phyloP scores from a whole-genome alignment of 2,797 vertebrate species.

The Caiman crocodilus region DNA sequence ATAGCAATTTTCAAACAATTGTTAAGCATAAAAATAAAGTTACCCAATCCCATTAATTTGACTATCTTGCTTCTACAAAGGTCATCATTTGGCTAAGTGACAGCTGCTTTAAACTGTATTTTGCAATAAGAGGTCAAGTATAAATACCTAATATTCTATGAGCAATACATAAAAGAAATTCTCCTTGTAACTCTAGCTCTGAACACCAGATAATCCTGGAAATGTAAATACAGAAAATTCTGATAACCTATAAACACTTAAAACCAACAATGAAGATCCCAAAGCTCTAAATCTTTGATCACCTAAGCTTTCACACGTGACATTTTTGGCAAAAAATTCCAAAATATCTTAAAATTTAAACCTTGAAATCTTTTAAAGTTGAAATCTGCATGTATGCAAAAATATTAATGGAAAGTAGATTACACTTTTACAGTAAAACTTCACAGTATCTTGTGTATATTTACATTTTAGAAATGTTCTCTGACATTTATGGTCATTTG shows the following conservation, averaged over 20 bases:
- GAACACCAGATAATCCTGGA: background rate
- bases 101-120: background rate
- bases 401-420: slow-evolving; percentile 1
- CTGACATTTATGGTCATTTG: slow-evolving; percentile 73
- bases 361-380: slow-evolving; percentile 14
- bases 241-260: background rate
- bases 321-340: background rate
- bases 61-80: slow-evolving; percentile 25
- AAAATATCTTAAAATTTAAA: background rate
- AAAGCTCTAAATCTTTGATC: slow-evolving; percentile 5
- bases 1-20: background rate
- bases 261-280: background rate
- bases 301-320: background rate
- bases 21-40: background rate
- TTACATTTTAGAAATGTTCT: slow-evolving; percentile 67
- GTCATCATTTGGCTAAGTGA: background rate
- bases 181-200: background rate
- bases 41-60: slow-evolving; percentile 11
- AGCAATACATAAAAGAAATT: background rate
- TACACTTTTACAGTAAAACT: slow-evolving; percentile 30
- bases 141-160: background rate
- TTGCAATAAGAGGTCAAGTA: background rate
- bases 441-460: slow-evolving; percentile 53
- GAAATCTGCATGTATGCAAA: background rate
- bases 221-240: slow-evolving; percentile 4